Evolutionary conservation across 2,888 invertebrate genomes (phyloP).

Genomic region (Eurytoma adleriae): DNA sequence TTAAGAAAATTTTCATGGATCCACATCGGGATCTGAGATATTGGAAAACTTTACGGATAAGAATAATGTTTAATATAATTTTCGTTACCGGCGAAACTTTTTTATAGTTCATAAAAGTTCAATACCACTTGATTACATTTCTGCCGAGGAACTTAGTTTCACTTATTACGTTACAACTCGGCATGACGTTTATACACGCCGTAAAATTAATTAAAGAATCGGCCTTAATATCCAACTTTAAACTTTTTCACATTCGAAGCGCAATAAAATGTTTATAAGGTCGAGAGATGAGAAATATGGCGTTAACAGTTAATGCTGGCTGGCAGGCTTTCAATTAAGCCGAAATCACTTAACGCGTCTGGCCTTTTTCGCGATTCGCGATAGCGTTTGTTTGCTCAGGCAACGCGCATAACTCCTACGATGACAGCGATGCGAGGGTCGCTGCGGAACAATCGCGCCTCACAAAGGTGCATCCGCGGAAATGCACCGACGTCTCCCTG

Average conservation of each 20-base stretch:
- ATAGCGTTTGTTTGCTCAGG: constrained; percentile 30
- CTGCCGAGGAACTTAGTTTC: neutral
- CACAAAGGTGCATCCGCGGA: constrained; percentile 3
- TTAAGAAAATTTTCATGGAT: constrained; percentile 17
- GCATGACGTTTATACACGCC: too few relatives aligned
- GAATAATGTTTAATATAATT: constrained; percentile 30
- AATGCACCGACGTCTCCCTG: neutral
- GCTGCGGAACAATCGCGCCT: neutral
- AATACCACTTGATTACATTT: constrained; percentile 33
- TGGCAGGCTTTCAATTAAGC: constrained; percentile 65
- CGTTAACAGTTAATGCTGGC: neutral
- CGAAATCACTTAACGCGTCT: constrained; percentile 65
- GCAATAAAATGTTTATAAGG: neutral
- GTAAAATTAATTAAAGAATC: too few relatives aligned
- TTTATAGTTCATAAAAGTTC: constrained; percentile 40
- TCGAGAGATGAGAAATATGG: neutral
- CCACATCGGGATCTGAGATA: constrained; percentile 1
- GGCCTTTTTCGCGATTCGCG: constrained; percentile 53
- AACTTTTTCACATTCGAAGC: neutral
- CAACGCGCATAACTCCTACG: neutral
- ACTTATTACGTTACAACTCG: constrained; percentile 7
- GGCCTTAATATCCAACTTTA: too few relatives aligned
- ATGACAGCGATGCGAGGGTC: neutral
- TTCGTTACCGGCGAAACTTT: constrained; percentile 27
- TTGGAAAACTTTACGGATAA: constrained; percentile 32